phyloP scores from a whole-genome alignment of 2,888 invertebrate genomes.

The Litoditis marina region DNA sequence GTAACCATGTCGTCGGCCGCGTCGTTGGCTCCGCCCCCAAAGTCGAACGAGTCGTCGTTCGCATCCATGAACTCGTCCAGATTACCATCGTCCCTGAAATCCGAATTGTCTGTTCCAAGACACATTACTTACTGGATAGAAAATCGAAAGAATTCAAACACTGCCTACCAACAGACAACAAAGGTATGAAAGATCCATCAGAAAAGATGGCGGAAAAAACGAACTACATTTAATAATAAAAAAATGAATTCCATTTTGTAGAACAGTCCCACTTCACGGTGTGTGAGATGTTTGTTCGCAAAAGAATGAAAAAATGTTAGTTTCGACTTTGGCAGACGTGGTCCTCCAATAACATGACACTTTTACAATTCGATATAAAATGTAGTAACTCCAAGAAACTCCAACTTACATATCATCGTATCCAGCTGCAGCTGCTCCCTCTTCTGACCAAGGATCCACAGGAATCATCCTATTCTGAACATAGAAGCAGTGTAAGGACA shows the following conservation, averaged over 20 bases:
- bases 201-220: too few species aligned
- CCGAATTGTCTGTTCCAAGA: too few species aligned
- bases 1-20: too few species aligned
- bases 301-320: too few species aligned
- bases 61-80: not conserved
- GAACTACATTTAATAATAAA: too few species aligned
- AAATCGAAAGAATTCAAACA: not conserved
- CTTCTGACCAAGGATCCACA: not conserved
- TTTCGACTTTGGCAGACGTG: too few species aligned
- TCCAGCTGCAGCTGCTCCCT: not conserved
- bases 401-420: not conserved
- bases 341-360: not conserved
- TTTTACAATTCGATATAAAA: not conserved
- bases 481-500: not conserved
- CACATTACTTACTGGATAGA: too few species aligned
- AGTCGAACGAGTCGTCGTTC: not conserved
- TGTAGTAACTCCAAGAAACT: not conserved
- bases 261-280: too few species aligned
- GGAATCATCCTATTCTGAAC: slow-evolving; percentile 6
- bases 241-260: too few species aligned
- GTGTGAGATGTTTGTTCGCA: too few species aligned
- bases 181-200: too few species aligned
- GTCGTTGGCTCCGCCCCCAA: not conserved
- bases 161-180: not conserved
- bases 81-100: not conserved